Base-by-base conservation (phyloP, 1,140 invertebrate genomes). In the Drosophila mauritiana region DNA sequence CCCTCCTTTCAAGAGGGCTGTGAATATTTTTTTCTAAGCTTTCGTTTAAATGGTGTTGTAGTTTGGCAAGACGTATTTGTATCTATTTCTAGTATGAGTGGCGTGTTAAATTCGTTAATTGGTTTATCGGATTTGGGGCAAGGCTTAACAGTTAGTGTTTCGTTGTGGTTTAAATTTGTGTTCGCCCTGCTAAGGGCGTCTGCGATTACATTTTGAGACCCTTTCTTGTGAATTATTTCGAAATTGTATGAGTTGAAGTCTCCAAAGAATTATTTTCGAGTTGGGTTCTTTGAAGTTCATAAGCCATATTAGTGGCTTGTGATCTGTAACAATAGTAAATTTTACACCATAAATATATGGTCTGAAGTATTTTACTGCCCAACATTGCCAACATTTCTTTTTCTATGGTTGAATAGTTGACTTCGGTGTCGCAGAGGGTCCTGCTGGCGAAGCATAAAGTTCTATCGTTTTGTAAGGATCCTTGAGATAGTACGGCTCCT, bases 331-430 rank as follows among this genome's bases (percentile, higher is more conserved):
- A 43, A 63, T 54, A 42, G 31, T 64, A 6, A 56, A 56, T 43
- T 22, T 31, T 13, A 22, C 34, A 1, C 55, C 64, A 12, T 48
- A 61, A 8, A 69, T 40, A 20, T 61, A 69, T 0, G 57, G 34
- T 25, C 49, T 61, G 7, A 61, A 61, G n/a, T 27, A 5, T 1
- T 13, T 11, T 20, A 57, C 40, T 4, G 25, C 31, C 46, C 55
- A 40, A 0, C 0, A 39, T 52, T 0, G 55, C 56, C 2, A 56
- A n/a, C 54, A 56, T 68, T 20, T 62, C 58, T 27, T 56, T 70
- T 43, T 70, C 17, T 37, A 48, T 70, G 2, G 67, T 70, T 3
- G 51, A 49, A 17, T 63, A 70, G 6, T 20, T n/a, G 1, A 17
- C 15, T 56, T 70, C 67, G 8, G 52, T 49, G 25, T 69, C 57